Evolutionary conservation across 2,888 invertebrate species (phyloP).

Genomic region (Phrixothrix hirtus): DNA sequence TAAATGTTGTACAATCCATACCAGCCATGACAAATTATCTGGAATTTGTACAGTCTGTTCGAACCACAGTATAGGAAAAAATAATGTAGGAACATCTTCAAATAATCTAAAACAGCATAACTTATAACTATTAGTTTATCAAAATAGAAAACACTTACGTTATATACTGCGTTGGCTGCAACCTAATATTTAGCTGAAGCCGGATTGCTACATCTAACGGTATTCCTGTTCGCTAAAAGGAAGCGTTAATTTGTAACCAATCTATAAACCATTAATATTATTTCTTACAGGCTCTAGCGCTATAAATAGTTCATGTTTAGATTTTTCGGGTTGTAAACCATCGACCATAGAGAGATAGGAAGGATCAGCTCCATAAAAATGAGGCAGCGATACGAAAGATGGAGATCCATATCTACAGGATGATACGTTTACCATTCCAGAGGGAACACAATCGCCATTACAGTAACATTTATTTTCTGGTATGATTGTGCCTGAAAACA

Average conservation of each 20-base stretch:
- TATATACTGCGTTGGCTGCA: slow-evolving; percentile 67
- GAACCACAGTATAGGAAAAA: slow-evolving; percentile 81
- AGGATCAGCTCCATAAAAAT: slow-evolving; percentile 74
- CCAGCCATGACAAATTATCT: slow-evolving; percentile 59
- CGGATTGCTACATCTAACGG: slow-evolving; percentile 77
- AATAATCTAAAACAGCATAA: slow-evolving; percentile 61
- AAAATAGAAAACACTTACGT: slow-evolving; percentile 60
- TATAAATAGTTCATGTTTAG: slow-evolving; percentile 72
- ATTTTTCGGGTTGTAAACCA: slow-evolving; percentile 68
- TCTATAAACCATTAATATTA: too few relatives aligned
- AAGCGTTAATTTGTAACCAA: too few relatives aligned
- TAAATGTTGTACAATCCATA: slow-evolving; percentile 59
- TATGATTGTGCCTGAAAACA: slow-evolving; percentile 58
- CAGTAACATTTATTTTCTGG: slow-evolving; percentile 70
- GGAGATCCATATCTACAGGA: slow-evolving; percentile 77
- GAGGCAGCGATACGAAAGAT: slow-evolving; percentile 77
- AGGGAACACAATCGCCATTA: slow-evolving; percentile 68
- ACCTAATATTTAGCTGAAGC: slow-evolving; percentile 77
- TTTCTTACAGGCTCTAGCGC: slow-evolving; percentile 68
- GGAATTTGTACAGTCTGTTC: slow-evolving; percentile 69
- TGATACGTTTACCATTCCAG: slow-evolving; percentile 73
- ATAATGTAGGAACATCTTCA: slow-evolving; percentile 66
- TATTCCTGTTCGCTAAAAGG: slow-evolving; percentile 67
- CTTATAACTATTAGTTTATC: neutral
- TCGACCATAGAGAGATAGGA: slow-evolving; percentile 63